Evolutionary conservation across 2,888 invertebrate genomes (phyloP), one percentile per base, ranked within the genome.

Genomic region (Sinopyrophorus schimmeli): DNA sequence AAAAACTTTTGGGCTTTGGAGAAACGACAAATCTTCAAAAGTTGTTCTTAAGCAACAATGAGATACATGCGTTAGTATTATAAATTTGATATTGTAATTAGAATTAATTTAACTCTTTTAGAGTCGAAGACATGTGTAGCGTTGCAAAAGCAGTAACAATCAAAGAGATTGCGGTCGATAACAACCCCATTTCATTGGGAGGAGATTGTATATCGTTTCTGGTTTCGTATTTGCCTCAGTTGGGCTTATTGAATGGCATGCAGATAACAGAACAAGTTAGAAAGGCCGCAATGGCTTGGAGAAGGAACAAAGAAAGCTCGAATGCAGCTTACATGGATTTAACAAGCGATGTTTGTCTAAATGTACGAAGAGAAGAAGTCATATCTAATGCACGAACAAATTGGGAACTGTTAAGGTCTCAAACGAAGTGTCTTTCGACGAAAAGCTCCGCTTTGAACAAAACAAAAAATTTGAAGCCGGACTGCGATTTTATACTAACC

Each of bases 321-420:
- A 83, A 80, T 59, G 78, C 82, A 2, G 79, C 82, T 1, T 84
- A 83, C 57, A 80, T 82, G 62, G 82, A 84, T 38, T 76, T 86
- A 14, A 78, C 79, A 24, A 76, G 77, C 30, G 80, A 82, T 58
- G 77, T 80, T 6, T 74, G 74, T 37, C 65, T 74, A 24, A 79
- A 76, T 54, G 84, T 84, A 21, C 78, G 84, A 0, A 77, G 89
- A n/a, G 89, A 90, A 68, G 88, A 90, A 70, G 84, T 89, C 2
- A 91, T 91, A 54, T 86, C 88, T 24, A 90, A 90, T 66, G 90
- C 90, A 1, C 80, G 89, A 55, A 89, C 88, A n/a, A 91, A 89
- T 66, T 91, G 90, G 90, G 89, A 91, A 69, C 72, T 89, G 34
- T 72, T 89, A 7, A 77, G 89, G 49, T 83, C 87, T 2, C 73